Evolutionary conservation across 2,113 vertebrate genomes (phyloP).

Genomic region (Cryptotis parvus): DNA sequence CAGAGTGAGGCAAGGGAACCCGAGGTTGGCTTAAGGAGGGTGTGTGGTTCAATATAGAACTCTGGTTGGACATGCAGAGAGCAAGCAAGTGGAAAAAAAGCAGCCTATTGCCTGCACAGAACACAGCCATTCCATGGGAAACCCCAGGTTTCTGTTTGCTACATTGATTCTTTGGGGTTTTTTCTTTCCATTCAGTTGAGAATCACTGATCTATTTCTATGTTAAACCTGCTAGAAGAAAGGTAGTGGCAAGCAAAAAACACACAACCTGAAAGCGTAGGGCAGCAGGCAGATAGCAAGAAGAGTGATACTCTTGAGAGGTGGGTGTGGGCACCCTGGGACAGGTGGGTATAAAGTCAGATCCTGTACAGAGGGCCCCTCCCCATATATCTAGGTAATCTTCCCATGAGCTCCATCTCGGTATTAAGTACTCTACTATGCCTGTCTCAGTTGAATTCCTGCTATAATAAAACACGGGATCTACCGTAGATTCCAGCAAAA

Average conservation of each 20-base stretch:
- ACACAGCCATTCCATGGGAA: not conserved
- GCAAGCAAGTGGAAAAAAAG: not conserved
- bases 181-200: constrained; percentile 30
- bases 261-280: not conserved
- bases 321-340: not conserved
- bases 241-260: not conserved
- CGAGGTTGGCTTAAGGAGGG: not conserved
- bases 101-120: not conserved
- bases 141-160: not conserved
- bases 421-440: constrained; percentile 84
- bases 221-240: not conserved
- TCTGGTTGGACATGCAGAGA: not conserved
- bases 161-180: constrained; percentile 22
- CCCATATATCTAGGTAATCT: constrained; percentile 70
- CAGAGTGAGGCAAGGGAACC: too few relatives aligned
- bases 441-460: constrained; percentile 86
- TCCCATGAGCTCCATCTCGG: constrained; percentile 74
- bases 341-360: constrained; percentile 62
- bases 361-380: not conserved
- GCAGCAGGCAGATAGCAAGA: not conserved
- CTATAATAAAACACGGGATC: constrained; percentile 87
- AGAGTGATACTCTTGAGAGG: not conserved
- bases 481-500: constrained; percentile 79
- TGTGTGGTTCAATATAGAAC: not conserved
- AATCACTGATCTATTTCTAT: constrained; percentile 13